These are phyloP conservation scores for Tholera decimalis DNA, from an alignment of 2,888 invertebrate species.

Conservation along the genomic window DNA sequence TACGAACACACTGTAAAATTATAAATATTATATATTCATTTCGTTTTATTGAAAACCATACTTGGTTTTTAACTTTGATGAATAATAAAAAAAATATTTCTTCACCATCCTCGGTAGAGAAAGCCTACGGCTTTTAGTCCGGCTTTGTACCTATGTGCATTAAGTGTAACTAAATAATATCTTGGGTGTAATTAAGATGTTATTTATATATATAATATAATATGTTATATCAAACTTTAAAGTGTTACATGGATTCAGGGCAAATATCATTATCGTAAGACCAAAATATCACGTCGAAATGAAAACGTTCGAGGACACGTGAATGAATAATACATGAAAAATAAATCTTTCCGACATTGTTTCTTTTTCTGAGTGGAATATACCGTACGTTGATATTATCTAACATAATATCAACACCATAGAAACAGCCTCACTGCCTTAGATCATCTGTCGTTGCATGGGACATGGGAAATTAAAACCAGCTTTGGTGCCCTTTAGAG, in stretches of 20 bases:
- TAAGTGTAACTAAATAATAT: no score
- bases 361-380: constrained; percentile 81
- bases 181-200: neutral
- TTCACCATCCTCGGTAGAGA: no score
- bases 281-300: constrained; percentile 86
- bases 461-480: neutral
- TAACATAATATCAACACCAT: constrained; percentile 72
- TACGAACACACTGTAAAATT: no score
- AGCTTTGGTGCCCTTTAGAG: neutral
- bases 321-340: constrained; percentile 90
- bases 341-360: constrained; percentile 85
- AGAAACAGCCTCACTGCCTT: constrained; percentile 32
- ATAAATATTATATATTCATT: no score
- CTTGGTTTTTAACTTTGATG: neutral
- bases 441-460: constrained; percentile 8
- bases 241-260: constrained; percentile 71
- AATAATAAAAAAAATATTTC: neutral
- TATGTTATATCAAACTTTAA: constrained; percentile 57
- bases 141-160: no score
- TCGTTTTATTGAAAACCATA: neutral
- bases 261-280: constrained; percentile 86
- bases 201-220: neutral
- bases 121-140: no score
- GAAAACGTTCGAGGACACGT: constrained; percentile 86
- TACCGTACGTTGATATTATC: constrained; percentile 80